These are phyloP conservation scores for Elachura formosa DNA, from an alignment of 2,113 vertebrate genomes.

Conservation along the genomic window DNA sequence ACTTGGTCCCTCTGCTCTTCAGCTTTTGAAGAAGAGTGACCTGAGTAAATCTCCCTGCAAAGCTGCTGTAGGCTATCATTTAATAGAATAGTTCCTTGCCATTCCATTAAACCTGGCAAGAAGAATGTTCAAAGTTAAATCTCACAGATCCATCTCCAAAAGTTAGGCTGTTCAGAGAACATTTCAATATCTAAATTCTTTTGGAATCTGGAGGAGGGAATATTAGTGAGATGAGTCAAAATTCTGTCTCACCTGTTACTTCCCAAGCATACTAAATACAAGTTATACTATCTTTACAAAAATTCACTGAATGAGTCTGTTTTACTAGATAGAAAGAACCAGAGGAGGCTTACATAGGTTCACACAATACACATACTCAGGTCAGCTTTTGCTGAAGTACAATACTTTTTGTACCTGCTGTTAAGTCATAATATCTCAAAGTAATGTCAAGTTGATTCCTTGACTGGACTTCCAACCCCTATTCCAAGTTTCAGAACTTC, in stretches of 20 bases:
- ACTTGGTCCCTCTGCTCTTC: background rate
- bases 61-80: background rate
- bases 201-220: background rate
- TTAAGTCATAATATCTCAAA: background rate
- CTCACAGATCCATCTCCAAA: background rate
- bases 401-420: background rate
- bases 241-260: background rate
- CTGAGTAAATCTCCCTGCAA: background rate
- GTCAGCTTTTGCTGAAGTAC: background rate
- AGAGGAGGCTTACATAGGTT: too few relatives aligned
- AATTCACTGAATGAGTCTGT: background rate
- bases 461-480: background rate
- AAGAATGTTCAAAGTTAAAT: background rate
- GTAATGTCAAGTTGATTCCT: background rate
- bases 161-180: background rate
- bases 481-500: background rate
- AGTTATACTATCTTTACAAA: background rate
- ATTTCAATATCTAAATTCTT: background rate
- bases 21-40: background rate
- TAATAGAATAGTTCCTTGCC: too few relatives aligned
- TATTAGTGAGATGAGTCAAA: background rate
- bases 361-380: fast-evolving
- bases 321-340: background rate
- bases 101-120: background rate
- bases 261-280: background rate